Conservation (phyloP, 2,797 vertebrate species). For the Galagoides demidoff region DNA sequence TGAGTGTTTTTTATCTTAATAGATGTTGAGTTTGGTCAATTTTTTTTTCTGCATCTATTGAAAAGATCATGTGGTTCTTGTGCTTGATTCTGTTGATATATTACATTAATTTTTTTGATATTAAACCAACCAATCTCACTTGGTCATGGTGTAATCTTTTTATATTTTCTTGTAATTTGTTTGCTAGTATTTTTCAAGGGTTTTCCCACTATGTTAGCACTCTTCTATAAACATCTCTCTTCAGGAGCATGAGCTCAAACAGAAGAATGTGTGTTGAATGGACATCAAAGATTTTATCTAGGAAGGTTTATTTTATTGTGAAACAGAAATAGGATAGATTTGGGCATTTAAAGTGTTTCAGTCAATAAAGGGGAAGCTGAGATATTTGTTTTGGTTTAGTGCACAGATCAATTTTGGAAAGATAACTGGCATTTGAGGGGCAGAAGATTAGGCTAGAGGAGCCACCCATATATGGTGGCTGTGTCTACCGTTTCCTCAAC, state of each 20-base stretch:
- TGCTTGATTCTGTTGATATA: not conserved
- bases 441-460: not conserved
- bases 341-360: not conserved
- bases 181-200: not conserved
- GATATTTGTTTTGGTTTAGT: not conserved
- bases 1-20: not conserved
- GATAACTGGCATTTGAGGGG: not conserved
- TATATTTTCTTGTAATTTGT: not conserved
- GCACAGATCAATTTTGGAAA: not conserved
- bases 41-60: not conserved
- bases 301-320: not conserved
- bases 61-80: not conserved
- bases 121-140: not conserved
- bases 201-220: not conserved
- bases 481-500: not conserved
- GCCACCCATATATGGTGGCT: not conserved
- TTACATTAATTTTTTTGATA: not conserved
- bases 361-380: not conserved
- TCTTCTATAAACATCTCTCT: not conserved
- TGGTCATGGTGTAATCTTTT: not conserved
- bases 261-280: not conserved
- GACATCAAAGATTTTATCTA: not conserved
- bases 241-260: not conserved
- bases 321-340: not conserved
- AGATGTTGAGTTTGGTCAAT: not conserved